phyloP scores from a whole-genome alignment of 2,888 invertebrate genomes.

The Agrochola lychnidis region DNA sequence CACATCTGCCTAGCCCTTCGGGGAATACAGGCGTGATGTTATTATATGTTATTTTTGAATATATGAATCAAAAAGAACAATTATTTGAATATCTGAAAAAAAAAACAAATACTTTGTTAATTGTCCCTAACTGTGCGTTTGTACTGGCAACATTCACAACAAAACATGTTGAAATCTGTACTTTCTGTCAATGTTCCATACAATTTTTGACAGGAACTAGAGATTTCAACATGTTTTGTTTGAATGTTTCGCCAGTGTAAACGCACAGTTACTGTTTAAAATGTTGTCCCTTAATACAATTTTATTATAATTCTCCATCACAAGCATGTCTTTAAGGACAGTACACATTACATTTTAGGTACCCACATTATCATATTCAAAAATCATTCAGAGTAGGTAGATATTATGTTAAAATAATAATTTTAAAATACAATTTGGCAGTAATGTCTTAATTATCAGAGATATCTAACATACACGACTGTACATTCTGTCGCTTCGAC shows the following conservation, averaged over 20 bases:
- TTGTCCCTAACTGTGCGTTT: background rate
- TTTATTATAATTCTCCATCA: background rate
- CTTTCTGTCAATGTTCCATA: too few relatives aligned
- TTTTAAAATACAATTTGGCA: constrained; percentile 21
- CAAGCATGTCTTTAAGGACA: background rate
- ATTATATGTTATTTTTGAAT: background rate
- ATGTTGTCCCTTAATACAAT: background rate
- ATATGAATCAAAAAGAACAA: background rate
- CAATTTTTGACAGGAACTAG: too few relatives aligned
- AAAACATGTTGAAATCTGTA: too few relatives aligned
- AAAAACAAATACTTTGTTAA: background rate
- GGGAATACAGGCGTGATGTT: background rate
- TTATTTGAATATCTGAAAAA: background rate
- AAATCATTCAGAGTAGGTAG: background rate
- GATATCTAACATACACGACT: constrained; percentile 9
- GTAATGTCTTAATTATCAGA: constrained; percentile 39
- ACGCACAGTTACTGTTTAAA: background rate
- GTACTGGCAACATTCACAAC: too few relatives aligned
- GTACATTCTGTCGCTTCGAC: constrained; percentile 47
- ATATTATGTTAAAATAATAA: constrained; percentile 9
- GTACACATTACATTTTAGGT: background rate
- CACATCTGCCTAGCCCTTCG: background rate
- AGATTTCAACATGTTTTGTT: too few relatives aligned
- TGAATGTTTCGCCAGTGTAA: too few relatives aligned
- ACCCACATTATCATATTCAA: background rate